Conservation (phyloP, 2,113 vertebrate species). For the Vulpes ferrilata region DNA sequence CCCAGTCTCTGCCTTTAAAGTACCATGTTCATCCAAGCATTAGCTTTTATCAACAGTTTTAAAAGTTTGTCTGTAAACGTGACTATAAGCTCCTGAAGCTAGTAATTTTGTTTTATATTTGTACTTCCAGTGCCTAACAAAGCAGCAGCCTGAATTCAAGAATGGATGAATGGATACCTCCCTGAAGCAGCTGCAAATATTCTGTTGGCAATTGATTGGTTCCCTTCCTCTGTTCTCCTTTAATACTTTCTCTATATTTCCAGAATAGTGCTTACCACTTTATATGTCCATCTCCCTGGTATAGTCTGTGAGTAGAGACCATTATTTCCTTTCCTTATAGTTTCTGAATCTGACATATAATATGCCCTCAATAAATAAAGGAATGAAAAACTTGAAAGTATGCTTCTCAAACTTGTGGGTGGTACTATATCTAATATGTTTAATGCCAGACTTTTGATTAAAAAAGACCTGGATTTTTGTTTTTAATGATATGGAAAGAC, state of each 20-base stretch:
- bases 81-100: background rate
- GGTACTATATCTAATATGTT: background rate
- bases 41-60: background rate
- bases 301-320: background rate
- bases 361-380: background rate
- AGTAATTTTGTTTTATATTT: background rate
- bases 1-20: background rate
- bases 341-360: background rate
- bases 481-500: background rate
- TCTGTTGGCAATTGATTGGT: background rate
- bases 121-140: background rate
- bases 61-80: background rate
- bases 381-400: constrained; percentile 42
- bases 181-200: background rate
- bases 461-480: background rate
- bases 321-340: background rate
- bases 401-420: background rate
- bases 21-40: background rate
- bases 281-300: background rate
- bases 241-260: background rate
- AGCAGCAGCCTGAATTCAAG: constrained; percentile 23
- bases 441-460: background rate
- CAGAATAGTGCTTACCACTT: background rate
- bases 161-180: background rate
- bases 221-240: background rate